Evolutionary conservation across 2,113 vertebrate genomes (phyloP).

Genomic region (Pelmatolapia mariae): DNA sequence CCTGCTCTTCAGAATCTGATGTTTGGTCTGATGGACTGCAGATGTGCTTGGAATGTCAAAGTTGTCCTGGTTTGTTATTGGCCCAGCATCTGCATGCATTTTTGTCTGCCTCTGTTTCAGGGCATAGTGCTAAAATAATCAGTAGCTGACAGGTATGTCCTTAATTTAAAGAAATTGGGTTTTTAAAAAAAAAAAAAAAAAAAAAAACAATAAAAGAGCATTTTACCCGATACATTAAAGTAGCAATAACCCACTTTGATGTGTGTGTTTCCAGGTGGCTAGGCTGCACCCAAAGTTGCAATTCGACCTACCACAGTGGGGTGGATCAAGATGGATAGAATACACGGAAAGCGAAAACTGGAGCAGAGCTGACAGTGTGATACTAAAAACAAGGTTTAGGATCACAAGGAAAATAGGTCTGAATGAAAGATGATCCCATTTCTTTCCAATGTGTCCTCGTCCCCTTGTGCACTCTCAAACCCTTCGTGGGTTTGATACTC

Average conservation of each 20-base stretch:
- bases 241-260: background rate
- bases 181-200: rapidly evolving
- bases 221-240: background rate
- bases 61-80: background rate
- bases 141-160: background rate
- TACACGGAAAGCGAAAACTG: background rate
- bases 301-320: background rate
- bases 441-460: background rate
- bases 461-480: background rate
- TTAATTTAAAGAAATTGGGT: background rate
- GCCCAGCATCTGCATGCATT: background rate
- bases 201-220: background rate
- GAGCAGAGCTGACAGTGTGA: conserved; percentile 28
- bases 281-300: background rate
- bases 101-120: background rate
- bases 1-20: background rate
- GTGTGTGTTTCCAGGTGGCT: background rate
- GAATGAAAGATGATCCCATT: conserved; percentile 33
- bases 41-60: background rate
- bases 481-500: background rate
- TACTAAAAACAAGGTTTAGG: conserved; percentile 5
- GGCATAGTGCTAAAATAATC: background rate
- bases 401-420: conserved; percentile 33
- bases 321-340: background rate
- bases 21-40: background rate